Base-by-base conservation (phyloP, 2,888 invertebrate species). In the Campaea margaritaria region DNA sequence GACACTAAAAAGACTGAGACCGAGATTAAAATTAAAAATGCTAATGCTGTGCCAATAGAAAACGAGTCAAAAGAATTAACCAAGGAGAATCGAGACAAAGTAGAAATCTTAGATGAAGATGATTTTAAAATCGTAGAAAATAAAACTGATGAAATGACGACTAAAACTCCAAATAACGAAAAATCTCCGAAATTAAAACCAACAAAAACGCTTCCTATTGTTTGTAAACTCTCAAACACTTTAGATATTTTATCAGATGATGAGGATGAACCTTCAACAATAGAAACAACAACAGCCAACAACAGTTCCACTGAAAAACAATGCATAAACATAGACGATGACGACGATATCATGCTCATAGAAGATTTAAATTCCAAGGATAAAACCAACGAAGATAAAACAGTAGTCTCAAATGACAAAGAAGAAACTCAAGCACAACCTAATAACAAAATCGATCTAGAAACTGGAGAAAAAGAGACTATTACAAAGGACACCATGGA, bases 321-420 rank as follows among this genome's bases (percentile, higher is more conserved):
- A 70, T 83, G 85, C 69, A 86, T 87, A 57, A 78, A 83, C 72
- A 71, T 87, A 67, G 89, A 88, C 56, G 88, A 89, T 68, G 88
- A 91, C 72, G 89, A 91, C 72, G 91, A 91, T 64, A 84, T 92
- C 21, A 86, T 93, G 87, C 58, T 93, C 14, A 86, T 91, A 65
- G 90, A 89, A 73, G 91, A 91, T 54, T 62, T 67, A 10, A 70
- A 62, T 50, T 73, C 60, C 43, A 75, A 75, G 70, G 71, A 72
- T 27, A 62, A 14, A 34, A 71, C 69, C 51, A 58, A 58, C 64
- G 65, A 73, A 57, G 28, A 54, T 41, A 59, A 60, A 63, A 11
- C 60, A 59, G 57, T 64, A 41, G 53, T 57, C 46, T 62, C 59
- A 41, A 62, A 39, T 58, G 53, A 62, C 48, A 57, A 51, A 42